These are phyloP conservation scores for Tolmerus cingulatus DNA, from an alignment of 2,888 invertebrate species.

Conservation along the genomic window DNA sequence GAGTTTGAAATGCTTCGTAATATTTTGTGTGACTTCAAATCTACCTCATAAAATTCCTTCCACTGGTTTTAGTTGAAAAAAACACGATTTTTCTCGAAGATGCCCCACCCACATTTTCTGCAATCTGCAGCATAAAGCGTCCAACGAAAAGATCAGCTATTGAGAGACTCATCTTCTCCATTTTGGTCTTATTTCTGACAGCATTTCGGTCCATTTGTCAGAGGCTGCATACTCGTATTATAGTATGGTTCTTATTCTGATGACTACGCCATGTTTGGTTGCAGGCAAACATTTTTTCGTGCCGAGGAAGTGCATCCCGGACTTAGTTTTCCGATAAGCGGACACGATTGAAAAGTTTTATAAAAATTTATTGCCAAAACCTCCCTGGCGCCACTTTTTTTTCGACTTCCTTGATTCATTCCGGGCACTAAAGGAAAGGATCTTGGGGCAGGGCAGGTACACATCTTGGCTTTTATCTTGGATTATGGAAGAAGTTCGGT, in stretches of 20 bases:
- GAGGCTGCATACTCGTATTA: not conserved
- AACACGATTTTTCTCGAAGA: not conserved
- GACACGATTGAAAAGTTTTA: slow-evolving; percentile 26
- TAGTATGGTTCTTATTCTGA: not conserved
- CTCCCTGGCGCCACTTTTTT: not conserved
- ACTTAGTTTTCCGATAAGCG: slow-evolving; percentile 4
- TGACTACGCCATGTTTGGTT: not conserved
- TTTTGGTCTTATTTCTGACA: not conserved
- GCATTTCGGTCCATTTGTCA: not conserved
- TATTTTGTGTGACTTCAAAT: not conserved
- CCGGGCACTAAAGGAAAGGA: not conserved
- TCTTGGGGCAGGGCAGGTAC: not conserved
- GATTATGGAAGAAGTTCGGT: not conserved
- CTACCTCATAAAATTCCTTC: not conserved
- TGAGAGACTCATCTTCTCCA: not conserved
- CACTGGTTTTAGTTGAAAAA: not conserved
- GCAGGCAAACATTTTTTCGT: not conserved
- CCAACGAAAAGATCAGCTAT: not conserved
- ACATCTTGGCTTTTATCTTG: not conserved
- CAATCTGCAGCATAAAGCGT: not conserved
- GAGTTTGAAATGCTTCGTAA: not conserved
- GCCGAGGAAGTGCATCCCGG: not conserved
- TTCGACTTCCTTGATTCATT: not conserved
- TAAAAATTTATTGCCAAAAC: slow-evolving; percentile 24
- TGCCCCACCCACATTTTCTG: not conserved